Conservation (phyloP, 1,140 invertebrate genomes). For the Ceratitis capitata region DNA sequence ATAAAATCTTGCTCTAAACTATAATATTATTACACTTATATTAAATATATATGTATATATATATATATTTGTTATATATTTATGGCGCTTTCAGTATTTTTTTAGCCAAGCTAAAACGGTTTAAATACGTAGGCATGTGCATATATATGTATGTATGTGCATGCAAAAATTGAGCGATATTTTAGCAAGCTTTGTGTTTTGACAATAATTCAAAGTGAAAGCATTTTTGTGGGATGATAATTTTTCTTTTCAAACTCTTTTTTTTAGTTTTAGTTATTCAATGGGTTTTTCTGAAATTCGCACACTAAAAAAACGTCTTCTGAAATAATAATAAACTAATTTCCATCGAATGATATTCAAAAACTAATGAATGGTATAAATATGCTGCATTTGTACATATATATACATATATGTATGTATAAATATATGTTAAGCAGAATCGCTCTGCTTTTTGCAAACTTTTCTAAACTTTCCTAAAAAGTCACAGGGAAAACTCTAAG, state of each 20-base stretch:
- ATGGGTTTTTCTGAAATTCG: too few species aligned
- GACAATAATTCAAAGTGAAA: neutral
- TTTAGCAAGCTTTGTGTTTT: slow-evolving; percentile 11
- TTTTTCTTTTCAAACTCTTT: neutral
- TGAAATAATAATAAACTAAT: too few species aligned
- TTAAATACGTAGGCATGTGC: neutral
- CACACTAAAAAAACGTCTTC: too few species aligned
- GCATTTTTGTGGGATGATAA: neutral
- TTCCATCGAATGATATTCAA: too few species aligned
- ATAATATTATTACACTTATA: too few species aligned
- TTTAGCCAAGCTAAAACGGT: neutral
- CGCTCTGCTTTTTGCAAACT: too few species aligned
- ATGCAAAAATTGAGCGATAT: neutral
- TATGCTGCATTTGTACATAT: too few species aligned
- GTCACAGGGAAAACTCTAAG: too few species aligned
- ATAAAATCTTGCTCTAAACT: neutral
- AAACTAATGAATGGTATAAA: too few species aligned
- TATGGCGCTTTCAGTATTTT: neutral
- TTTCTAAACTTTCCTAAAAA: too few species aligned
- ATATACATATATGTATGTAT: too few species aligned
- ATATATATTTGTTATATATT: slow-evolving; percentile 28
- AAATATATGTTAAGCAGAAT: too few species aligned
- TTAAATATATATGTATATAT: neutral
- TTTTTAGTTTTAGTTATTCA: neutral
- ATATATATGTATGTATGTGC: neutral